A percentile compares a stretch with the other conserved stretches of the same genome.
These are phyloP conservation scores for Hirtodrosophila trivittata DNA, from an alignment of 2,888 invertebrate species.

Conservation along the genomic window DNA sequence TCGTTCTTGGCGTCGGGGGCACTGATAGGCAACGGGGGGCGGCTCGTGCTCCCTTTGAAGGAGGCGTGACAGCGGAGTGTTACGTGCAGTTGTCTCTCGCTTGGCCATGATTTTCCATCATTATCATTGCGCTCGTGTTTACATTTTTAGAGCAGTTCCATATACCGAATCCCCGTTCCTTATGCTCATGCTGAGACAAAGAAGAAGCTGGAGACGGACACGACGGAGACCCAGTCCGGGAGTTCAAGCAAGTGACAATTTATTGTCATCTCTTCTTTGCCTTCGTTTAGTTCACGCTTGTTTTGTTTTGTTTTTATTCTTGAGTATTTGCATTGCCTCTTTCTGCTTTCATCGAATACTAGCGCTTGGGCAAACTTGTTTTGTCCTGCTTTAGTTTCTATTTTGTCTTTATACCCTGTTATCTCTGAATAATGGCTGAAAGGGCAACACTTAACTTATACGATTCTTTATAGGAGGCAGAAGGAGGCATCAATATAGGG, in stretches of 20 bases:
- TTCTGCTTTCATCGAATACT: constrained; percentile 39
- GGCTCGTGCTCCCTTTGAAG: constrained; percentile 11
- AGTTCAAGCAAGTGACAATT: constrained; percentile 68
- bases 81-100: constrained; percentile 71
- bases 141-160: constrained; percentile 61
- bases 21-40: background rate
- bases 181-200: constrained; percentile 15
- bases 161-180: constrained; percentile 20
- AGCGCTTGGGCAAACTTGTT: constrained; percentile 44
- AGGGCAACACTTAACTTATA: too few species aligned
- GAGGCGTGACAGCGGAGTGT: constrained; percentile 51
- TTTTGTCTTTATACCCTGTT: constrained; percentile 8
- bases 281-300: constrained; percentile 51
- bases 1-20: too few species aligned
- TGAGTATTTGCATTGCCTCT: constrained; percentile 69
- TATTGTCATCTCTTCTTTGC: constrained; percentile 73
- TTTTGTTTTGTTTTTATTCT: constrained; percentile 54
- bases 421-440: background rate
- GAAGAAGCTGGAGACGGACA: background rate
- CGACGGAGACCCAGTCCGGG: background rate
- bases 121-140: constrained; percentile 74
- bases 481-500: too few species aligned
- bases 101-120: constrained; percentile 75
- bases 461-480: too few species aligned
- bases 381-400: constrained; percentile 32